phyloP scores from a whole-genome alignment of 1,140 invertebrate species.

The Bombus haemorrhoidalis region DNA sequence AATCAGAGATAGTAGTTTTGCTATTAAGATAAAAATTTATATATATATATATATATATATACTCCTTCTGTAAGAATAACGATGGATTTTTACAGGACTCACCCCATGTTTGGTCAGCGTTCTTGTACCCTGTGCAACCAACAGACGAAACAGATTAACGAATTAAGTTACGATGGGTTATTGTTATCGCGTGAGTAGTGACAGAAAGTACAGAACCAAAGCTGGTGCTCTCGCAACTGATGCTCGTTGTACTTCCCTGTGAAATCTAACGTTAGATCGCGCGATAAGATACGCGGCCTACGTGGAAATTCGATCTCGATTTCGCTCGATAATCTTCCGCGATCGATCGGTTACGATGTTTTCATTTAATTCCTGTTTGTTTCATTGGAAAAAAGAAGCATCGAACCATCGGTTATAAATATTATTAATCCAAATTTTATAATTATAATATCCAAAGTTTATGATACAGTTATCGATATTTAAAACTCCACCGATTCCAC shows the following conservation, averaged over 20 bases:
- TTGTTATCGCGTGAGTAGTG: neutral
- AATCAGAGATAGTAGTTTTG: neutral
- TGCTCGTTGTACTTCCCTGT: slow-evolving; percentile 36
- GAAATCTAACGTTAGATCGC: slow-evolving; percentile 38
- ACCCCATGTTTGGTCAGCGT: slow-evolving; percentile 48
- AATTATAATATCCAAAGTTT: neutral
- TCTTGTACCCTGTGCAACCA: neutral
- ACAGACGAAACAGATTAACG: slow-evolving; percentile 14
- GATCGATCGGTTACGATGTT: neutral
- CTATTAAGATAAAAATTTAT: too few species aligned
- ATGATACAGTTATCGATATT: neutral
- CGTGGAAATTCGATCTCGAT: slow-evolving; percentile 26
- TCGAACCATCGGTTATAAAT: neutral
- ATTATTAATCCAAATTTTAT: too few species aligned
- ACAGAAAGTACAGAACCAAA: neutral
- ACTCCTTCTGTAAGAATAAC: neutral
- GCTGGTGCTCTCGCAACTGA: slow-evolving; percentile 31
- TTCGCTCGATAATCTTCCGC: neutral
- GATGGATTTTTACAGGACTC: slow-evolving; percentile 9
- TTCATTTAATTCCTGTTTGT: neutral
- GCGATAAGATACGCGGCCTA: slow-evolving; percentile 56
- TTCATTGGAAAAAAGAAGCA: neutral
- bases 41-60: neutral
- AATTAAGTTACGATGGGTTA: slow-evolving; percentile 23
- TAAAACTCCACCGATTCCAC: too few species aligned